These are phyloP conservation scores for Augochlorella aurata DNA, from an alignment of 2,888 invertebrate genomes.

Conservation along the genomic window DNA sequence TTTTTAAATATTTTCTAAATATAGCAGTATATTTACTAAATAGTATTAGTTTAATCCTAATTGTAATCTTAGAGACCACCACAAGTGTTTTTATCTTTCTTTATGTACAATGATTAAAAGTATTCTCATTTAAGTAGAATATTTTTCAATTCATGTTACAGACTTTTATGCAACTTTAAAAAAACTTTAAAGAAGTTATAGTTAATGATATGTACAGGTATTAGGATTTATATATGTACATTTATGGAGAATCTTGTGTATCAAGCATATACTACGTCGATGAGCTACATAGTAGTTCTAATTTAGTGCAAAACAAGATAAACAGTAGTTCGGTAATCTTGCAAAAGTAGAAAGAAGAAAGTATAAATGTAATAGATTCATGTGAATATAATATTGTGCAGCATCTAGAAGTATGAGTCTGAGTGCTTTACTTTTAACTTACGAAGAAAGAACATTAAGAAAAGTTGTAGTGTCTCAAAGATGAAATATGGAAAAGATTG, in stretches of 20 bases:
- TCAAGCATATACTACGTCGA: constrained; percentile 70
- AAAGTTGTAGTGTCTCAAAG: not conserved
- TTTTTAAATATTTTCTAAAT: too few species aligned
- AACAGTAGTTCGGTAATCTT: constrained; percentile 68
- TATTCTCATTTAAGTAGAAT: constrained; percentile 17
- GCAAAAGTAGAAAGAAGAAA: constrained; percentile 66
- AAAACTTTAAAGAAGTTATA: constrained; percentile 33
- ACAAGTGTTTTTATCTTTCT: constrained; percentile 1
- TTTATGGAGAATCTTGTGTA: constrained; percentile 39
- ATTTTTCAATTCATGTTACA: constrained; percentile 24
- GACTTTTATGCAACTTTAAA: constrained; percentile 32
- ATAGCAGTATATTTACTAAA: not conserved
- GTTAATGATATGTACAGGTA: constrained; percentile 30
- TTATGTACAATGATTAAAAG: constrained; percentile 27
- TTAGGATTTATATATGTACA: constrained; percentile 38
- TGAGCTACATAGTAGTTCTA: constrained; percentile 76
- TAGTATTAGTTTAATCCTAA: constrained; percentile 1
- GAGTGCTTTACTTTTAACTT: constrained; percentile 8
- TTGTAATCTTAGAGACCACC: constrained; percentile 22
- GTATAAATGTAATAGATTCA: constrained; percentile 58
- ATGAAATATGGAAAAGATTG: not conserved
- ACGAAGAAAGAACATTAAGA: not conserved
- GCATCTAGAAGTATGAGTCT: constrained; percentile 7
- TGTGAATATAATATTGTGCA: constrained; percentile 51
- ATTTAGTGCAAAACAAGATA: constrained; percentile 74